Base-by-base conservation (phyloP, 1,140 invertebrate species). In the Frieseomelitta varia region DNA sequence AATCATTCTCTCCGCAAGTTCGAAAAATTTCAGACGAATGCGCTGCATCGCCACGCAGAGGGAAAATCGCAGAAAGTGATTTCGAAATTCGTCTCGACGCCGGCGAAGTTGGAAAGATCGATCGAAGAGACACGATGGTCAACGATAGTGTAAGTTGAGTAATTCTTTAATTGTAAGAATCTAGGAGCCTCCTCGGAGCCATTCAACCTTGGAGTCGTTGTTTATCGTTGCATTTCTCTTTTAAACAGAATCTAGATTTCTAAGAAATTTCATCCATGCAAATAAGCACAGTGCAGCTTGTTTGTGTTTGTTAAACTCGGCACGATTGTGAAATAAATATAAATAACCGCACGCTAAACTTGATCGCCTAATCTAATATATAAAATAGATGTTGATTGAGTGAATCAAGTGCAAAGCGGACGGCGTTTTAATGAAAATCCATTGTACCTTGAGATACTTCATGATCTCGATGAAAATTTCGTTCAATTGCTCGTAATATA, bases 1-100 rank as follows among this genome's bases (percentile, higher is more conserved):
- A 30, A 53, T 21, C 24, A 1, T 17, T n/a, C 0, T 15, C 58
- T 47, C 39, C 0, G 8, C 39, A 14, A 17, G 47, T 69, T n/a
- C 12, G 21, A 3, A 56, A 24, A 34, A 3, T 15, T 34, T 0
- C 4, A 2, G 1, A 34, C 15, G 4, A 19, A 63, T 11, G 39
- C 39, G 8, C 19, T 10, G 19, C 17, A 12, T n/a, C 3, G 8
- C n/a, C 1, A 15, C 10, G 6, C 6, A 0, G n/a, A 3, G 1
- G 10, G 3, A 34, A 39, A 30, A 11, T 39, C 34, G 12, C 3
- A 3, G 67, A 14, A 39, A 51, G 12, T 30, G 0, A n/a, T 72
- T 19, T 72, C n/a, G 0, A 67, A 19, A 30, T 30, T 30, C 30
- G 65, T 30, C 34, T 0, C 14, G 0, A 11, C 4, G 24, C 30